phyloP scores from a whole-genome alignment of 2,113 vertebrate species.

The Furnarius figulus region DNA sequence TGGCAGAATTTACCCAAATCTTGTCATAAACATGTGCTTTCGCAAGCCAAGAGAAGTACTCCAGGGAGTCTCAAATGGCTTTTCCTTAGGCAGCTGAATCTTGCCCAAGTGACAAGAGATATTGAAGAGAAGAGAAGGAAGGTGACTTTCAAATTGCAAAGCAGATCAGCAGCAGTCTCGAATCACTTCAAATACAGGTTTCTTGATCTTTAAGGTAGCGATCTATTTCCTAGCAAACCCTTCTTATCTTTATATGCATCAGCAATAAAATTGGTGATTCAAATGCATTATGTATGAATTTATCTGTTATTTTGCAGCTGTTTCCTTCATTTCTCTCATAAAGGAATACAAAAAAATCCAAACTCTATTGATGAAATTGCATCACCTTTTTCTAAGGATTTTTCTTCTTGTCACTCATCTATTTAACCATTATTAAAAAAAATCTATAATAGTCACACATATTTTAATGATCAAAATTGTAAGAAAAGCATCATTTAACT shows the following conservation, averaged over 20 bases:
- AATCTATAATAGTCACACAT: accelerated
- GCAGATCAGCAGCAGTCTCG: background rate
- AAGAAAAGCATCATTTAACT: background rate
- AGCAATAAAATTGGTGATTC: background rate
- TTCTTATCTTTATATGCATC: background rate
- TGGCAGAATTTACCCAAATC: background rate
- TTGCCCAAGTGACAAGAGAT: background rate
- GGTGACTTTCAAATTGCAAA: background rate
- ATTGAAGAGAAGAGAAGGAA: background rate
- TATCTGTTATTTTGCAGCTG: background rate
- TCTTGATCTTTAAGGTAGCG: background rate
- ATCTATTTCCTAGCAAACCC: background rate
- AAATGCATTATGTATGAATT: background rate
- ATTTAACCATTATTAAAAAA: background rate
- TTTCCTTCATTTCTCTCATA: background rate
- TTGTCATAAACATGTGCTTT: background rate
- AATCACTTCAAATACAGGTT: background rate
- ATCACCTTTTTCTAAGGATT: background rate
- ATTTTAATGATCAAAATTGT: background rate
- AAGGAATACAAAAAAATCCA: background rate
- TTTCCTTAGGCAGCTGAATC: background rate
- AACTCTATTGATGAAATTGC: background rate
- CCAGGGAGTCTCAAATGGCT: background rate
- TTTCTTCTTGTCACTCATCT: background rate
- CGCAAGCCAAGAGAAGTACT: background rate